These are phyloP conservation scores for Zygaena filipendulae DNA, from an alignment of 2,888 invertebrate species.

Conservation along the genomic window DNA sequence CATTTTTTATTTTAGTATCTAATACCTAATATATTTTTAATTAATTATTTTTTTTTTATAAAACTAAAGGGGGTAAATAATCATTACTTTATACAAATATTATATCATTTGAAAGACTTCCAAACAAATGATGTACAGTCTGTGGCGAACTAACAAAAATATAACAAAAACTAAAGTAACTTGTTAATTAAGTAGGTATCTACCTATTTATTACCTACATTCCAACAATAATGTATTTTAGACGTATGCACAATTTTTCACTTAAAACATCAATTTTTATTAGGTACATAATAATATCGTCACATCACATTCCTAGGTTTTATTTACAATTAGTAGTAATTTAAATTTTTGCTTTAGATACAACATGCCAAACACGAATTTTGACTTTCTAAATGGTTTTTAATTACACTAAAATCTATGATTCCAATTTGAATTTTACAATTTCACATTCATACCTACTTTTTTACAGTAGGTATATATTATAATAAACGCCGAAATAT, in stretches of 20 bases:
- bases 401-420: constrained; percentile 44
- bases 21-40: constrained; percentile 22
- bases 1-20: constrained; percentile 40
- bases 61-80: constrained; percentile 28
- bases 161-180: neutral
- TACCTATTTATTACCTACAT: neutral
- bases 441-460: too few species aligned
- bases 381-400: constrained; percentile 49
- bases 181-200: neutral
- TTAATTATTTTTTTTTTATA: constrained; percentile 19
- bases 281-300: constrained; percentile 46
- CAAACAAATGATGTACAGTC: too few species aligned
- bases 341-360: constrained; percentile 31
- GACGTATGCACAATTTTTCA: constrained; percentile 23
- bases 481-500: constrained; percentile 52
- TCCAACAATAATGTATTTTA: too few species aligned
- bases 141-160: neutral
- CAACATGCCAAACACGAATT: constrained; percentile 58
- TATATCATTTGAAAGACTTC: too few species aligned
- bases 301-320: constrained; percentile 55
- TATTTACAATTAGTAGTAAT: constrained; percentile 58
- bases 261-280: constrained; percentile 57
- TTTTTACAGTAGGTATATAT: too few species aligned
- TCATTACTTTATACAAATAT: constrained; percentile 23
- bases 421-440: constrained; percentile 54